phyloP scores from a whole-genome alignment of 2,797 vertebrate genomes.

The Tokudaia tokunoshimensis region DNA sequence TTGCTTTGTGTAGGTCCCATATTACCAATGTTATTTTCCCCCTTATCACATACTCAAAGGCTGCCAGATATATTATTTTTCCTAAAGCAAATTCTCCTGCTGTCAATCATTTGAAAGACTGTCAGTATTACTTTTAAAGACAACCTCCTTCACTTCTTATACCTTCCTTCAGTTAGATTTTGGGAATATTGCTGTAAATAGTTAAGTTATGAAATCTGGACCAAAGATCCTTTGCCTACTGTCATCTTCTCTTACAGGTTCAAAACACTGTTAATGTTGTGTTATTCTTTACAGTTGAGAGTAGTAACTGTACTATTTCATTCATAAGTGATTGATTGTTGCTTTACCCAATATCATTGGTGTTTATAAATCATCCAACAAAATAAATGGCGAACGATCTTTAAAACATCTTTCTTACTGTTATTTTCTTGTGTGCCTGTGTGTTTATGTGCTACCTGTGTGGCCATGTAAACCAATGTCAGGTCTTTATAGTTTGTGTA shows the following conservation, averaged over 20 bases:
- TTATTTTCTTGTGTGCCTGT: neutral
- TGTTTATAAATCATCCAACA: conserved; percentile 28
- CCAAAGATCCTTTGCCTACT: neutral
- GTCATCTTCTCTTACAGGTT: neutral
- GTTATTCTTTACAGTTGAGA: conserved; percentile 40
- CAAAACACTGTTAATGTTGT: neutral
- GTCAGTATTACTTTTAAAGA: conserved; percentile 1
- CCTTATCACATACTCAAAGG: neutral
- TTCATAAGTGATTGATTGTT: conserved; percentile 23
- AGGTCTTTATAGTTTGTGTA: conserved; percentile 16
- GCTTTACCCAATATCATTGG: conserved; percentile 35
- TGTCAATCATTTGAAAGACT: conserved; percentile 14
- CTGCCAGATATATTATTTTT: conserved; percentile 51
- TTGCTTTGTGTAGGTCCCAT: neutral
- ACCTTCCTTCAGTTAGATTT: neutral
- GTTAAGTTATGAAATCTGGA: neutral
- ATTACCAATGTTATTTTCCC: neutral
- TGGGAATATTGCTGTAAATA: conserved; percentile 9
- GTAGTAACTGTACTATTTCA: conserved; percentile 23
- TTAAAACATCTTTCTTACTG: neutral
- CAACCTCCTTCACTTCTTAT: neutral
- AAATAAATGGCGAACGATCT: conserved; percentile 8
- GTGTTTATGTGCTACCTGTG: conserved; percentile 41
- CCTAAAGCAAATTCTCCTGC: neutral
- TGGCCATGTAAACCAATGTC: conserved; percentile 18